Percentiles rank a stretch among this genome's conserved stretches.
These are phyloP conservation scores for Forbesichthys agassizii DNA, from an alignment of 2,113 vertebrate genomes.

Conservation along the genomic window DNA sequence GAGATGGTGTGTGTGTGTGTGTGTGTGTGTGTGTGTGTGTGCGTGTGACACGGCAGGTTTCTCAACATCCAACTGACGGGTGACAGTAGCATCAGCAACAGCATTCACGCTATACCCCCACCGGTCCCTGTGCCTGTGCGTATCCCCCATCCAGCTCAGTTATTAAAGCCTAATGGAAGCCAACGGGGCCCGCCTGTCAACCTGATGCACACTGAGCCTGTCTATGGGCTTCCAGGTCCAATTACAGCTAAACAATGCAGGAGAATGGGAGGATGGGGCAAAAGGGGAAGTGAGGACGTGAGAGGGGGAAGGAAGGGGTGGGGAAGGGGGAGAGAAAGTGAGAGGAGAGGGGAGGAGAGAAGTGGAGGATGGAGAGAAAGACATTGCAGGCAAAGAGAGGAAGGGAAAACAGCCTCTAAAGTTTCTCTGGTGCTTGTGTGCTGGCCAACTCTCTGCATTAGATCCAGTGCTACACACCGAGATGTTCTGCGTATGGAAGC, in stretches of 20 bases:
- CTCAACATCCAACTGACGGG: not conserved
- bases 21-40: not conserved
- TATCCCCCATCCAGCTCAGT: constrained; percentile 50
- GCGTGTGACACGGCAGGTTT: not conserved
- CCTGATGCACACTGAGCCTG: constrained; percentile 49
- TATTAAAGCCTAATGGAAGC: constrained; percentile 74
- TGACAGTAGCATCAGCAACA: not conserved
- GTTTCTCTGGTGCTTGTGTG: too few relatives aligned
- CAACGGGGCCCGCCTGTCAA: constrained; percentile 61
- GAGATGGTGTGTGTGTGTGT: not conserved
- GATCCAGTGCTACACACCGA: not conserved
- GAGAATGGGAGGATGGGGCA: not conserved
- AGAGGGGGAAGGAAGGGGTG: not conserved
- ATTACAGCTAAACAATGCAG: constrained; percentile 63
- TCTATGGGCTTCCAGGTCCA: constrained; percentile 66
- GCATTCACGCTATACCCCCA: not conserved
- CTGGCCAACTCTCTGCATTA: too few relatives aligned
- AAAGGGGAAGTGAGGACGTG: not conserved
- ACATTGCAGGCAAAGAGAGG: not conserved
- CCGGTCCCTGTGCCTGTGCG: constrained; percentile 10
- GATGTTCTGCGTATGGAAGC: not conserved
- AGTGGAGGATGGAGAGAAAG: not conserved
- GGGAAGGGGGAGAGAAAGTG: not conserved
- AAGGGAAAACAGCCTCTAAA: not conserved
- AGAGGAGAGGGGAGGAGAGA: not conserved